A percentile compares a stretch with the other conserved stretches of the same genome.
Evolutionary conservation across 1,140 invertebrate species (phyloP).

Genomic region (Drosophila kurseongensis): DNA sequence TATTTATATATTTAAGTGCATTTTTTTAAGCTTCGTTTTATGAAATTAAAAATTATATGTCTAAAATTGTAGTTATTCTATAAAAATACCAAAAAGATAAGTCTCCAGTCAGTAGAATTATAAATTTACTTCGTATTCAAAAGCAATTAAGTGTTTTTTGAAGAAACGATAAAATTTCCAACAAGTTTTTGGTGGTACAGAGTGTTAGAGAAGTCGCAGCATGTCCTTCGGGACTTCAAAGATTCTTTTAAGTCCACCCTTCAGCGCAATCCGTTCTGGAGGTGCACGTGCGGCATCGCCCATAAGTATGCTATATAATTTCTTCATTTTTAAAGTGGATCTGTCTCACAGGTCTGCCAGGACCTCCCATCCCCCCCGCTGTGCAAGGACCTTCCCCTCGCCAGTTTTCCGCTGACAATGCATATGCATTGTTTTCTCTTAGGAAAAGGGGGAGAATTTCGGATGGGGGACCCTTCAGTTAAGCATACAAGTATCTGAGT

Average conservation of each 20-base stretch:
- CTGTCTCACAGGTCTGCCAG: conserved; percentile 22
- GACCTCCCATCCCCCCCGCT: conserved; percentile 12
- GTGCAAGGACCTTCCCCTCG: conserved; percentile 1
- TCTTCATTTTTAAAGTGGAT: conserved; percentile 73
- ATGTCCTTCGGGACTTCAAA: too few relatives aligned
- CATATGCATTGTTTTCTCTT: conserved; percentile 37
- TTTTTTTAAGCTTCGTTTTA: too few relatives aligned
- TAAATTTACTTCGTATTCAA: too few relatives aligned
- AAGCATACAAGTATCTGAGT: conserved; percentile 3
- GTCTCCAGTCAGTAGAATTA: too few relatives aligned
- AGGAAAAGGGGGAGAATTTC: neutral
- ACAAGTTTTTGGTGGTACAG: neutral
- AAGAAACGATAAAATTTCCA: too few relatives aligned
- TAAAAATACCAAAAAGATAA: too few relatives aligned
- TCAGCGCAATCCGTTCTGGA: conserved; percentile 51
- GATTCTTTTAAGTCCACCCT: conserved; percentile 49
- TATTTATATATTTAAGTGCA: too few relatives aligned
- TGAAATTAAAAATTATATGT: too few relatives aligned
- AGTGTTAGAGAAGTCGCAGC: neutral
- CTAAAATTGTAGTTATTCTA: too few relatives aligned
- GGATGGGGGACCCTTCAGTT: conserved; percentile 1
- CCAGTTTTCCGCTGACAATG: conserved; percentile 74
- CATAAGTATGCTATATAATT: conserved; percentile 70
- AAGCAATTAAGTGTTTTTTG: too few relatives aligned
- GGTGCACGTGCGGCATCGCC: conserved; percentile 63